These are phyloP conservation scores for Chironomus striatipennis DNA, from an alignment of 1,140 invertebrate species.

Conservation along the genomic window DNA sequence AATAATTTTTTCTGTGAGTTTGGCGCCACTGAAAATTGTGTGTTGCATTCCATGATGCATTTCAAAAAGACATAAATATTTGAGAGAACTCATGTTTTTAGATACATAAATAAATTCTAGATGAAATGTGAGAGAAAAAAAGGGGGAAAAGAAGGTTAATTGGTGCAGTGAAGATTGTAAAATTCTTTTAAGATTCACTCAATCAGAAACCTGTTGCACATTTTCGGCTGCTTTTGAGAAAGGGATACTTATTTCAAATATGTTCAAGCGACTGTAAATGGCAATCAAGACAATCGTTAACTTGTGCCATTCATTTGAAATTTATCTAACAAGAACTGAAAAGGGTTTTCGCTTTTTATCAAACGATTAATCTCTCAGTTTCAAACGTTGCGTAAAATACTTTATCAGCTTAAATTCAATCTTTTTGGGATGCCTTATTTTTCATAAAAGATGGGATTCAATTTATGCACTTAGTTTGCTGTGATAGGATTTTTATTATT, in stretches of 20 bases:
- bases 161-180: conserved; percentile 3
- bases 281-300: neutral
- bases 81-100: conserved; percentile 14
- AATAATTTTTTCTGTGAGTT: neutral
- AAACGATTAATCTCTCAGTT: conserved; percentile 18
- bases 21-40: conserved; percentile 8
- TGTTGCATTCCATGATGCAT: conserved; percentile 18
- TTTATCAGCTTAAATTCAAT: conserved; percentile 10
- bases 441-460: too few species aligned
- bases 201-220: conserved; percentile 19
- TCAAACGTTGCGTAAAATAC: conserved; percentile 2
- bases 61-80: conserved; percentile 13
- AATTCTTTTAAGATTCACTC: neutral
- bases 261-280: conserved; percentile 6
- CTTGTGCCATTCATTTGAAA: conserved; percentile 16
- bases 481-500: too few species aligned
- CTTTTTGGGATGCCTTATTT: neutral
- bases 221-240: conserved; percentile 4
- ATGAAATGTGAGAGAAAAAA: neutral
- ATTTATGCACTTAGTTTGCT: too few species aligned
- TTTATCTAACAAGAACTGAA: neutral
- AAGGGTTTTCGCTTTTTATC: neutral
- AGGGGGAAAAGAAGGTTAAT: conserved; percentile 12
- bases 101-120: neutral
- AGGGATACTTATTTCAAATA: neutral